Base-by-base conservation (phyloP, 2,888 invertebrate species). In the Keiferia lycopersicella region DNA sequence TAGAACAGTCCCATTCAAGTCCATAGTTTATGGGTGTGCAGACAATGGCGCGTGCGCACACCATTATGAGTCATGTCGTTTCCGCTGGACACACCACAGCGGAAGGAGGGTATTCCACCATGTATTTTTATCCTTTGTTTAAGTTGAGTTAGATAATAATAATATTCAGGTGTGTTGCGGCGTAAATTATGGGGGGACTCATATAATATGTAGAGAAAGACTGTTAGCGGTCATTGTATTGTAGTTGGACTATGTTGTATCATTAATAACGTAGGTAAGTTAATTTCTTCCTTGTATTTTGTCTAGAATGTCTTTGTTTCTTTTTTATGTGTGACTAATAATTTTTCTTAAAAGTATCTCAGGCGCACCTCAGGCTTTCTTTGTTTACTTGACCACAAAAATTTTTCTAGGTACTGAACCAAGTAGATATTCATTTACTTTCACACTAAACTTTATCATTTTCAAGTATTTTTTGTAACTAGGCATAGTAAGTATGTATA, bases 21-120 rank as follows among this genome's bases (percentile, higher is more conserved):
- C 65, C 70, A 66, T 68, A 75, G 75, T 81, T 79, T 84, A 84
- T 85, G 82, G 82, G 72, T 86, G 80, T 86, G 72, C 78, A 77
- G 78, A 78, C 78, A 76, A 73, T 74, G 70, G 72, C 69, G 74
- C 73, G 71, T 74, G 77, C 76, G 71, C 68, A 70, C 69, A 68
- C 67, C 79, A 81, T 34, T 80, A 79, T 83, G 82, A 81, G 80
- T 87, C 56, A 56, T 56, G 83, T 83, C 82, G 67, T 70, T 86
- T 88, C 85, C 84, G 82, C 67, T 57, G 61, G 70, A 41, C 62
- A 65, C 66, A 73, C 75, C 78, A 69, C 84, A 79, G 68, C 86
- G 87, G 88, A 88, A 86, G 85, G 83, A 82, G 80, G 76, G 73
- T 69, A 74, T 76, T 60, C 66, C 62, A 58, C 53, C 62, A 64